These are phyloP conservation scores for Zosterops hypoxanthus DNA, from an alignment of 2,113 vertebrate species.

Conservation along the genomic window DNA sequence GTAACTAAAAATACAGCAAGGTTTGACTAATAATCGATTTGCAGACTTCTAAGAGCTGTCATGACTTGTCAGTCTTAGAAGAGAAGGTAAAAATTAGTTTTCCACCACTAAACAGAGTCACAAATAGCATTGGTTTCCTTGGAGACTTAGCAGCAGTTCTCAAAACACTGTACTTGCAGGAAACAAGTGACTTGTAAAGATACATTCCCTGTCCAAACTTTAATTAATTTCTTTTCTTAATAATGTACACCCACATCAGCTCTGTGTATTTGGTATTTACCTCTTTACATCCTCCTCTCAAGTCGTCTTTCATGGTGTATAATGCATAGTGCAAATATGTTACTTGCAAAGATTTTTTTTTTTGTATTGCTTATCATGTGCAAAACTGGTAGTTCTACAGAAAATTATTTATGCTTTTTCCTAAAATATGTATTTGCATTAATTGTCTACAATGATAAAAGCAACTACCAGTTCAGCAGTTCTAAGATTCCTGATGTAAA, in stretches of 20 bases:
- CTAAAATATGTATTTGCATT: neutral
- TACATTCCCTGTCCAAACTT: slow-evolving; percentile 4
- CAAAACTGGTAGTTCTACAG: neutral
- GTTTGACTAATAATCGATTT: slow-evolving; percentile 76
- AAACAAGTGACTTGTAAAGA: slow-evolving; percentile 16
- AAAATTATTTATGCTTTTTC: neutral
- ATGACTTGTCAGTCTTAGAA: slow-evolving; percentile 73
- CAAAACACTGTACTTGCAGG: neutral
- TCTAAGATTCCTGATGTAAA: neutral
- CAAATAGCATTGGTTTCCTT: slow-evolving; percentile 79
- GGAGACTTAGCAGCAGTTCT: slow-evolving; percentile 65
- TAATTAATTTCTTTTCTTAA: neutral
- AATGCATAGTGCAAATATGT: neutral
- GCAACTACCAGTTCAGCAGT: neutral
- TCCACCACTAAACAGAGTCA: slow-evolving; percentile 62
- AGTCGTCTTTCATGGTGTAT: neutral
- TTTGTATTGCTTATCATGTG: neutral
- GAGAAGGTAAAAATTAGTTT: slow-evolving; percentile 78
- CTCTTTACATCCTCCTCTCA: neutral
- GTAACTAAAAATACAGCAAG: slow-evolving; percentile 72
- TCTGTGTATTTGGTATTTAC: neutral
- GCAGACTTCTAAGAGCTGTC: slow-evolving; percentile 71
- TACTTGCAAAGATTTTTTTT: neutral
- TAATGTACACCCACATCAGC: neutral
- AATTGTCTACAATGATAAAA: neutral